Conservation (phyloP, 2,113 vertebrate genomes). For the Scortum barcoo region DNA sequence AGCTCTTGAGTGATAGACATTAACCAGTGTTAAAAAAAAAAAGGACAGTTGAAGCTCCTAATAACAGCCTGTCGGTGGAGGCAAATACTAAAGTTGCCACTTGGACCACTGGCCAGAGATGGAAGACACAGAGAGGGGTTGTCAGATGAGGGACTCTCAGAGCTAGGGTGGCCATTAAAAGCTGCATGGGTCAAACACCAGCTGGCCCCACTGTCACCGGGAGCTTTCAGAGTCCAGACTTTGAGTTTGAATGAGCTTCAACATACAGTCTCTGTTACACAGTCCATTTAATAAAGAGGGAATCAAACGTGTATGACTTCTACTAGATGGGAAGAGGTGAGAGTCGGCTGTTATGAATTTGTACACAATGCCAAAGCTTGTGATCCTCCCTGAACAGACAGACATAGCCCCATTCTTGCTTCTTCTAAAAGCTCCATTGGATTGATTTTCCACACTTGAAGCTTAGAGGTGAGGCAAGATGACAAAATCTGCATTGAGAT, state of each 20-base stretch:
- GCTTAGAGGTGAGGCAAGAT: background rate
- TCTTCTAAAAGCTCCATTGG: background rate
- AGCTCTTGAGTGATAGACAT: slow-evolving; percentile 30
- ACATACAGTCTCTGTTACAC: slow-evolving; percentile 1
- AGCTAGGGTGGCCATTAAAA: slow-evolving; percentile 50
- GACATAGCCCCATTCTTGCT: background rate
- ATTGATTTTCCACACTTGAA: background rate
- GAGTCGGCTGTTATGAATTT: slow-evolving; percentile 1
- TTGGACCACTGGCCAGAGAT: slow-evolving; percentile 40
- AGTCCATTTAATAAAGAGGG: slow-evolving; percentile 40
- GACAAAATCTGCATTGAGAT: slow-evolving; percentile 4
- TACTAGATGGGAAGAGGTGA: background rate
- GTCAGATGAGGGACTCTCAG: slow-evolving; percentile 50
- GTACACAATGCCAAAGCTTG: background rate
- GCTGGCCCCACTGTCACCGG: slow-evolving; percentile 20
- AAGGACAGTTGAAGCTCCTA: slow-evolving; percentile 23
- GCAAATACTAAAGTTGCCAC: slow-evolving; percentile 15
- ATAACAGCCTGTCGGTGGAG: slow-evolving; percentile 38
- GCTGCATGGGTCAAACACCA: slow-evolving; percentile 36
- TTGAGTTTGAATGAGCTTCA: slow-evolving; percentile 24
- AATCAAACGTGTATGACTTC: slow-evolving; percentile 13
- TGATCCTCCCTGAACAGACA: background rate
- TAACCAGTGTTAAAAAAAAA: slow-evolving; percentile 3
- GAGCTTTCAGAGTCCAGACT: slow-evolving; percentile 11
- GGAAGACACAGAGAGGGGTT: slow-evolving; percentile 28